Base-by-base conservation (phyloP, 1,140 invertebrate species). In the Sinella curviseta region DNA sequence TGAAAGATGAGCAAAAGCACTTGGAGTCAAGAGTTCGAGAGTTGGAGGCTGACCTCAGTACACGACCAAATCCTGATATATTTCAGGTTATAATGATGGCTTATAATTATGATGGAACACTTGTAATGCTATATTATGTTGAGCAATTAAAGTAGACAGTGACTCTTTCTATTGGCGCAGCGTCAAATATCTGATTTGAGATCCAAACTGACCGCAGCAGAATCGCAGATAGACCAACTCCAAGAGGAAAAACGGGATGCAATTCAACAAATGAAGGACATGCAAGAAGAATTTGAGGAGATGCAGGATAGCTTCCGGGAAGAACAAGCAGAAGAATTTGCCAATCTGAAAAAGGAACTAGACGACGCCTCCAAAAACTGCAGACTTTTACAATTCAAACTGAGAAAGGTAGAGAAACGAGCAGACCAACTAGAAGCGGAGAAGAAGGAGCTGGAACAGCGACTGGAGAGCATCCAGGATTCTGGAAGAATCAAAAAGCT, bases 311-410 rank as follows among this genome's bases (percentile, higher is more conserved):
- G 95, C 86, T 98, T 98, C 87, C 93, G 96, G 82, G 96, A 99
- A 86, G 97, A 99, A 84, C 96, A 99, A 89, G 95, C 95, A 20
- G 95, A 98, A 84, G 97, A 99, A 87, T 99, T 99, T 86, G 93
- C 95, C n/a, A 94, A 93, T 78, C 86, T 98, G 54, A 93, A 96
- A 87, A 94, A 96, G 85, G 95, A 97, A 88, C 90, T 98, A 77
- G 96, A 98, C 85, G 94, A 95, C 85, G 94, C 94, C n/a, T 95
- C 95, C 33, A 99, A 99, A 87, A 99, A 99, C 88, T 99, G 97
- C 88, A 91, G 98, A 82, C 97, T 99, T 83, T 89, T 99, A 33
- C 98, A 98, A 79, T 99, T 99, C 86, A 99, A 99, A 88, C 88
- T 99, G 74, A 92, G 97, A 84, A 99, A 99, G 90, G 91, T 95